Evolutionary conservation across 2,888 invertebrate species (phyloP), one percentile per base, ranked within the genome.

Genomic region (Drosophila monieri): DNA sequence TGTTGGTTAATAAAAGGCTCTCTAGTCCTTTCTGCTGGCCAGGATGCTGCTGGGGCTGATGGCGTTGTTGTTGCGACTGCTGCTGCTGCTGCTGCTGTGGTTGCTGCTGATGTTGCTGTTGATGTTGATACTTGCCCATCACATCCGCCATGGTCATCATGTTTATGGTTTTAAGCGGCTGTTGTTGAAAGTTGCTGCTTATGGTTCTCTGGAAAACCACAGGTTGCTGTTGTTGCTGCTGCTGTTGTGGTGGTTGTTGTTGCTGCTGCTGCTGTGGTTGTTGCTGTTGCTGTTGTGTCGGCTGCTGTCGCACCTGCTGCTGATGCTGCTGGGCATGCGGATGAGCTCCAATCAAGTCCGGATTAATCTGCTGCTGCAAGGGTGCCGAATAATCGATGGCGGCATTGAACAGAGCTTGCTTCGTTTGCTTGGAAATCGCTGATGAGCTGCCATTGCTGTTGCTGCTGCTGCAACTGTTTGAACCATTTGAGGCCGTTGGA

Each of bases 381-480:
- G 90, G 90, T 52, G 90, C 90, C 62, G 90, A 90, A 66, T 90
- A 90, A 71, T 90, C 90, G 71, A 90, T 89, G 77, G 88, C 76
- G 66, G 90, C 89, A 81, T 90, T 90, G 57, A 75, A 90, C 43
- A 90, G 80, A 62, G 59, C 65, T 83, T 85, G 88, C 77, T 88
- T 89, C 55, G 67, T 12, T 51, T 54, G 47, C 43, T 60, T 60
- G 60, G 32, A 27, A 15, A 48, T 49, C 37, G 37, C 5, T 62
- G 18, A 57, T 53, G 41, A 12, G 25, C 43, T 44, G 49, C 41
- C 23, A 43, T 32, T 35, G 62, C 18, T 10, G 21, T 6, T 43
- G 18, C 18, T 18, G 18, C 18, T 18, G 18, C 18, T 18, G 43
- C 21, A 21, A 21, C 15, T 60, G 14, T 73, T 52, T 48, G 39